A percentile compares a stretch with the other conserved stretches of the same genome.
These are phyloP conservation scores for Chrysaora quinquecirrha DNA, from an alignment of 30 jellyfish, hydroid and myxozoan genomes.

Conservation along the genomic window DNA sequence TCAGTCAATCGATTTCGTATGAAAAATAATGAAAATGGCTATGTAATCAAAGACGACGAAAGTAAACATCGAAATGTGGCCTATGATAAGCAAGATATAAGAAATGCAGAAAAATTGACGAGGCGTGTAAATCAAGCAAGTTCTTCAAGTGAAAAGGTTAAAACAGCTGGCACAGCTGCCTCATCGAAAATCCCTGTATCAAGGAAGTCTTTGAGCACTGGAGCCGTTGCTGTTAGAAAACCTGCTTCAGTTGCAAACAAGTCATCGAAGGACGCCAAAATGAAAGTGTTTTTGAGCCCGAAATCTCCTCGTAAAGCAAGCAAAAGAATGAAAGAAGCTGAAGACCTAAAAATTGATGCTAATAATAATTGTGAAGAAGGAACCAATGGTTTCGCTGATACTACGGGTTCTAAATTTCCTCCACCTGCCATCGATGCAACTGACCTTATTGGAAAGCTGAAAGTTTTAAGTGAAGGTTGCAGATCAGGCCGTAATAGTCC, in stretches of 20 bases:
- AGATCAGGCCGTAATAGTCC: slow-evolving; percentile 62
- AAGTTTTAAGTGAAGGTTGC: slow-evolving; percentile 45
- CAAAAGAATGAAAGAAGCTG: not conserved
- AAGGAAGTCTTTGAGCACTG: slow-evolving; percentile 51
- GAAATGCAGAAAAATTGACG: not conserved
- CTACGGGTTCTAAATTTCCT: not conserved
- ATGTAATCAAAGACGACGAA: not conserved
- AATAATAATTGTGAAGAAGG: not conserved
- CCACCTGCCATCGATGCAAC: slow-evolving; percentile 14
- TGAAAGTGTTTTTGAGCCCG: slow-evolving; percentile 49
- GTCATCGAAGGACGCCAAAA: slow-evolving; percentile 24
- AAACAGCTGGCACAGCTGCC: slow-evolving; percentile 16
- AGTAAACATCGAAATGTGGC: not conserved
- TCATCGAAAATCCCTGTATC: slow-evolving; percentile 27
- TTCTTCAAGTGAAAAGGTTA: too few species aligned
- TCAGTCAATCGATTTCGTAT: not conserved
- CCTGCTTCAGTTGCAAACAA: slow-evolving; percentile 5
- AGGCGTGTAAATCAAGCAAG: too few species aligned
- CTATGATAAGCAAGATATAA: not conserved
- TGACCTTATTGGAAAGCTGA: slow-evolving; percentile 46
- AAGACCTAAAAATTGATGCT: slow-evolving; percentile 6
- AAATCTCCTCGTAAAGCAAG: slow-evolving; percentile 11
- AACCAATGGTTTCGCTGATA: not conserved
- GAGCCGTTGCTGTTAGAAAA: slow-evolving; percentile 26
- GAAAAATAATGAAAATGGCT: too few species aligned